Percentiles rank a stretch among this genome's conserved stretches.
phyloP scores from a whole-genome alignment of 2,113 vertebrate species.

The Lasiurus cinereus region DNA sequence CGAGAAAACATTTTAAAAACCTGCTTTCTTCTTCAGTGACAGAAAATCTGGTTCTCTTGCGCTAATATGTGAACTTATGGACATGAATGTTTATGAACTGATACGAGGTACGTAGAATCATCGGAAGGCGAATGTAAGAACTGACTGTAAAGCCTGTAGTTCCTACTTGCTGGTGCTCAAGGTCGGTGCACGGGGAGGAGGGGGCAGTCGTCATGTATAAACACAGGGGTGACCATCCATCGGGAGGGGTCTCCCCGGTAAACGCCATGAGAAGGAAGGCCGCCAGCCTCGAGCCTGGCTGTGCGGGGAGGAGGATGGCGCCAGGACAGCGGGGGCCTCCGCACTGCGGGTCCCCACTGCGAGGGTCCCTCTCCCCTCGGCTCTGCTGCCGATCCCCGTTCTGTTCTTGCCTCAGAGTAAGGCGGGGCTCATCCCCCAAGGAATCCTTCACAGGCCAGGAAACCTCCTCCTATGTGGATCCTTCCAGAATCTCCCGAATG shows the following conservation, averaged over 20 bases:
- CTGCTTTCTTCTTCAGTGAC: conserved; percentile 89
- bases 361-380: fast-evolving
- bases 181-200: fast-evolving
- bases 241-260: neutral
- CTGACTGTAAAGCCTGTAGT: neutral
- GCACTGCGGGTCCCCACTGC: fast-evolving
- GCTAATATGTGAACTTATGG: conserved; percentile 95
- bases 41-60: conserved; percentile 91
- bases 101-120: conserved; percentile 90
- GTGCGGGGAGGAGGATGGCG: fast-evolving
- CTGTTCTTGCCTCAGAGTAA: neutral
- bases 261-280: no score
- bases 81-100: conserved; percentile 95
- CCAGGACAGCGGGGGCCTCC: neutral
- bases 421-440: neutral
- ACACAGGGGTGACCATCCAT: neutral
- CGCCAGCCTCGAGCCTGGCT: fast-evolving
- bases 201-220: fast-evolving
- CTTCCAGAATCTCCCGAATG: fast-evolving
- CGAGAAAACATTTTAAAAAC: conserved; percentile 51
- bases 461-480: no score
- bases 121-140: conserved; percentile 33
- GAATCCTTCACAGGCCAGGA: no score
- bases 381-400: fast-evolving
- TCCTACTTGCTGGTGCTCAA: neutral